Conservation (phyloP, 2,888 invertebrate genomes). For the Oligia latruncula region DNA sequence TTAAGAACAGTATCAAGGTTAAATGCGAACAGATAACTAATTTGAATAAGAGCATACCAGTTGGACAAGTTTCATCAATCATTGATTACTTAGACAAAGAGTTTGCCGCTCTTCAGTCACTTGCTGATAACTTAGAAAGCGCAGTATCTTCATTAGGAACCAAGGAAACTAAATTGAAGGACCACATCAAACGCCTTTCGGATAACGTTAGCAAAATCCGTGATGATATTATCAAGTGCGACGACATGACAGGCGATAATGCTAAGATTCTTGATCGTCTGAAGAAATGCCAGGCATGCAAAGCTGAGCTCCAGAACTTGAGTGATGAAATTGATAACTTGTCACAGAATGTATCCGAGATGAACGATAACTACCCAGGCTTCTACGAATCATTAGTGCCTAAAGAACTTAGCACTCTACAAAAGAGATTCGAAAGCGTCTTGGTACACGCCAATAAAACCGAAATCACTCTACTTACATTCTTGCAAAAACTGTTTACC, state of each 20-base stretch:
- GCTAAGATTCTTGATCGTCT: conserved; percentile 95
- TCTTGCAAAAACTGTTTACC: conserved; percentile 96
- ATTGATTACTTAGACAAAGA: conserved; percentile 93
- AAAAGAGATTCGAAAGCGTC: conserved; percentile 95
- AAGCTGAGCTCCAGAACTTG: conserved; percentile 92
- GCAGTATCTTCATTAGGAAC: conserved; percentile 93
- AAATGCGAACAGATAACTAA: conserved; percentile 95
- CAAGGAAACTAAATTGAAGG: conserved; percentile 93
- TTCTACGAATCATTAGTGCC: conserved; percentile 94
- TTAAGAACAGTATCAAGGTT: conserved; percentile 94
- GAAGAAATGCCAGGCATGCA: conserved; percentile 93
- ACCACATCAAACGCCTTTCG: conserved; percentile 92
- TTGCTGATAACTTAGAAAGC: conserved; percentile 93
- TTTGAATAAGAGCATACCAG: conserved; percentile 92
- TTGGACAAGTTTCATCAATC: conserved; percentile 92
- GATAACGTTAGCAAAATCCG: conserved; percentile 93
- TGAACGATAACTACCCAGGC: conserved; percentile 94
- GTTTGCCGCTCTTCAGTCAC: conserved; percentile 93
- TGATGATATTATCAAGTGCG: conserved; percentile 96
- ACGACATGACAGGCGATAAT: conserved; percentile 97
- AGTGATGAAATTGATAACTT: conserved; percentile 92
- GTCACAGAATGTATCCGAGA: conserved; percentile 92
- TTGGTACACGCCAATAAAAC: conserved; percentile 95
- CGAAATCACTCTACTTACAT: conserved; percentile 93
- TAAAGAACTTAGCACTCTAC: conserved; percentile 95